phyloP scores from a whole-genome alignment of 2,888 invertebrate genomes.

The Podabrus alpinus region DNA sequence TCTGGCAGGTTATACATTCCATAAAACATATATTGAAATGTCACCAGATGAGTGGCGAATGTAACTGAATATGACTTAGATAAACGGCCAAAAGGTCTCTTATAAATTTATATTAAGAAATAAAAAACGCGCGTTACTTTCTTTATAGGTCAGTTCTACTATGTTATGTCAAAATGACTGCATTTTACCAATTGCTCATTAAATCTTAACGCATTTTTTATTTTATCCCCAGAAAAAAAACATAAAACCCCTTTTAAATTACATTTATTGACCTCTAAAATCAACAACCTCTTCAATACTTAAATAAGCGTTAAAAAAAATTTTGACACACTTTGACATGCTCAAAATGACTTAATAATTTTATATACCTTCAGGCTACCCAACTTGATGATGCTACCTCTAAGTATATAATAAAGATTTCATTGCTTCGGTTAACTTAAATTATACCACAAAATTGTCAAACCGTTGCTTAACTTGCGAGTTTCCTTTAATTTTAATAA shows the following conservation, averaged over 20 bases:
- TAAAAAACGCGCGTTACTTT: slow-evolving; percentile 15
- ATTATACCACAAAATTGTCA: not conserved
- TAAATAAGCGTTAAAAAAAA: not conserved
- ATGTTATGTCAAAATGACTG: not conserved
- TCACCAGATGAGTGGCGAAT: slow-evolving; percentile 47
- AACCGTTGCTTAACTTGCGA: not conserved
- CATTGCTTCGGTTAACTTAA: not conserved
- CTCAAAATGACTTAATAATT: not conserved
- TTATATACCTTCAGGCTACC: not conserved
- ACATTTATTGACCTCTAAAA: not conserved
- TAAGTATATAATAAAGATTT: not conserved
- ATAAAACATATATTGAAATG: slow-evolving; percentile 56
- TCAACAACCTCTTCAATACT: not conserved
- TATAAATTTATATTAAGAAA: slow-evolving; percentile 37
- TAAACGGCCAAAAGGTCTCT: slow-evolving; percentile 37
- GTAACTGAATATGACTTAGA: slow-evolving; percentile 48
- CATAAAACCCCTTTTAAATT: not conserved
- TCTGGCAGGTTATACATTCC: slow-evolving; percentile 53
- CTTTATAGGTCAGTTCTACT: not conserved
- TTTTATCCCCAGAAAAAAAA: not conserved
- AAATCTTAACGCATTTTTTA: not conserved
- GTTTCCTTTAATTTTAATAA: not conserved
- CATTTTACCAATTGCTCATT: not conserved
- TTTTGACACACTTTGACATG: not conserved
- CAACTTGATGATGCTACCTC: not conserved